Evolutionary conservation across 1,140 invertebrate genomes (phyloP), one percentile per base, ranked within the genome.

Genomic region (Papilio xuthus): DNA sequence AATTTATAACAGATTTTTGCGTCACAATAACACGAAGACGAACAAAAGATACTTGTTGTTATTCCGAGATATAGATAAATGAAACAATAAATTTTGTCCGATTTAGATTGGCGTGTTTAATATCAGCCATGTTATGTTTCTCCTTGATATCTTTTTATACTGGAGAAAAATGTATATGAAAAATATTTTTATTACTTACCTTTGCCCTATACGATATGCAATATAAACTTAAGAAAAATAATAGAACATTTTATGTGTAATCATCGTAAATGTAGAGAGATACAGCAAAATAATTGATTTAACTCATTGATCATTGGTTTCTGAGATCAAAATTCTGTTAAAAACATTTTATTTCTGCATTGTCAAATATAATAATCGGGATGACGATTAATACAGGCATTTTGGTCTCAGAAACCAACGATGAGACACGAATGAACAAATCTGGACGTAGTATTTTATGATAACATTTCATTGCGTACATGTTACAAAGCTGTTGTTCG

Each of bases 401-500:
- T n/a, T n/a, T n/a, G n/a, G n/a, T n/a, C n/a, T n/a, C n/a, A n/a
- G n/a, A n/a, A n/a, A n/a, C n/a, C n/a, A n/a, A n/a, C n/a, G n/a
- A n/a, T n/a, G n/a, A n/a, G n/a, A n/a, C n/a, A n/a, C n/a, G n/a
- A n/a, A n/a, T n/a, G n/a, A n/a, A n/a, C n/a, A n/a, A n/a, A n/a
- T n/a, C n/a, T n/a, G n/a, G n/a, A 28, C 15, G n/a, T 20, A 53
- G 13, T 13, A n/a, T 63, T 63, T 26, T 60, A 26, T 26, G 23
- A 4, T 63, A 10, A 3, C 20, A 26, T 13, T 63, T 63, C 26
- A 63, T 26, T 63, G 23, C 0, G 26, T 2, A 63, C 28, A 28
- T n/a, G 42, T 63, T 37, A 20, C 41, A 78, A 63, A 60, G 47
- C 77, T 56, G 77, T 71, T 78, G 60, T 63, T 69, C 77, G 73